Base-by-base conservation (phyloP, 2,113 vertebrate species). In the Calidris pygmaea region DNA sequence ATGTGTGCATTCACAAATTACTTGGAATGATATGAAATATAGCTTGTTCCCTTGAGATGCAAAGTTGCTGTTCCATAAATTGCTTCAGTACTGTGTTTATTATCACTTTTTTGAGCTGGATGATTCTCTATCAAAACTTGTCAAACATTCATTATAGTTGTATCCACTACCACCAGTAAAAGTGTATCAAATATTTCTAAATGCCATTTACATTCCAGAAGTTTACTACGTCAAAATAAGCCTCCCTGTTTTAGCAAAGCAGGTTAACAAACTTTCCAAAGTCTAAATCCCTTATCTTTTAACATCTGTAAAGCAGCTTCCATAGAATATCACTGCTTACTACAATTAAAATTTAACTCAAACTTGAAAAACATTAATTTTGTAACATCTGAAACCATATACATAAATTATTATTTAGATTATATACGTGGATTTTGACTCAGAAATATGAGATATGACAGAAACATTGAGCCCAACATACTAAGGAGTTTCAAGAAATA, bases 101-200 rank as follows among this genome's bases (percentile, higher is more conserved):
- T 90, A 88, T 32, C 80, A 85, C 59, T 72, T 77, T 95, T 45
- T 68, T 52, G 58, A 81, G 67, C 10, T 79, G 39, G 30, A 79
- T 58, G 67, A 93, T 93, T 97, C 70, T 83, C 70, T 43, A 93
- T 91, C 63, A 79, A 93, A 93, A 92, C 63, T 79, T 85, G 66
- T 91, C 85, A 94, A 93, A 79, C 45, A 94, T 95, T 96, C 83
- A 86, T 89, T 90, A 85, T 5, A 34, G 21, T n/a, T 75, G 29
- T 45, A 83, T 74, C 81, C 85, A 58, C 74, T 85, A 86, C 37
- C 70, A 89, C 17, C 37, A 85, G 82, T 48, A 87, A 72, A 93
- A 94, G 30, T 41, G 20, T 30, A 63, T 43, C 58, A 62, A 65
- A 48, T 94, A 91, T 77, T 87, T 94, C 70, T 72, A 72, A 94